Evolutionary conservation across 2,888 invertebrate genomes (phyloP).

Genomic region (Zaprionus obscuricornis): DNA sequence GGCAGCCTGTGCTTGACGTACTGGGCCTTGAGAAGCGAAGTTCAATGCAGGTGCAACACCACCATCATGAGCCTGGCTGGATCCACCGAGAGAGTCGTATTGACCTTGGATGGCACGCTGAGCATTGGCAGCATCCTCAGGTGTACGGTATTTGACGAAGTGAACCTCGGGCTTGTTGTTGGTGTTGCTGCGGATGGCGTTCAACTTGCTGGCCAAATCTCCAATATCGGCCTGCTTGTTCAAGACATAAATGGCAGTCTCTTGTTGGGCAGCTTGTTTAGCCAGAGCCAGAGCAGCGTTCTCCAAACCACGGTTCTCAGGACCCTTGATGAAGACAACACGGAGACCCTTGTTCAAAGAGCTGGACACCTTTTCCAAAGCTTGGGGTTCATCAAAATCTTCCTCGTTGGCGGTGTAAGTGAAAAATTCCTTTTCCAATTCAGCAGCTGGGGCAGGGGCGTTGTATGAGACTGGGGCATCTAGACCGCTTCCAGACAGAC

Average conservation of each 20-base stretch:
- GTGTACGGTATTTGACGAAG: slow-evolving; percentile 76
- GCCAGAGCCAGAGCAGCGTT: slow-evolving; percentile 72
- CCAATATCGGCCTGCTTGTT: slow-evolving; percentile 71
- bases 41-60: slow-evolving; percentile 73
- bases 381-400: slow-evolving; percentile 59
- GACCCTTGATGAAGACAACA: slow-evolving; percentile 75
- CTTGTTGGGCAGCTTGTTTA: slow-evolving; percentile 74
- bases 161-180: slow-evolving; percentile 77
- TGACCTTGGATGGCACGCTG: slow-evolving; percentile 69
- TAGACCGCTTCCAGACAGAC: slow-evolving; percentile 30
- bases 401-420: slow-evolving; percentile 70
- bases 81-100: slow-evolving; percentile 65
- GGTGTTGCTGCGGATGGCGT: slow-evolving; percentile 59
- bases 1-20: slow-evolving; percentile 48
- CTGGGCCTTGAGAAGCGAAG: slow-evolving; percentile 66
- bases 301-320: slow-evolving; percentile 72
- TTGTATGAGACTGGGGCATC: slow-evolving; percentile 56
- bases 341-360: slow-evolving; percentile 70
- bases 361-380: slow-evolving; percentile 52
- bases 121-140: slow-evolving; percentile 73
- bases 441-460: slow-evolving; percentile 58
- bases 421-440: slow-evolving; percentile 74
- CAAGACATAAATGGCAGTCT: slow-evolving; percentile 74
- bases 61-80: slow-evolving; percentile 54
- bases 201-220: slow-evolving; percentile 67